phyloP scores from a whole-genome alignment of 2,888 invertebrate species.

The Diarsia mendica region DNA sequence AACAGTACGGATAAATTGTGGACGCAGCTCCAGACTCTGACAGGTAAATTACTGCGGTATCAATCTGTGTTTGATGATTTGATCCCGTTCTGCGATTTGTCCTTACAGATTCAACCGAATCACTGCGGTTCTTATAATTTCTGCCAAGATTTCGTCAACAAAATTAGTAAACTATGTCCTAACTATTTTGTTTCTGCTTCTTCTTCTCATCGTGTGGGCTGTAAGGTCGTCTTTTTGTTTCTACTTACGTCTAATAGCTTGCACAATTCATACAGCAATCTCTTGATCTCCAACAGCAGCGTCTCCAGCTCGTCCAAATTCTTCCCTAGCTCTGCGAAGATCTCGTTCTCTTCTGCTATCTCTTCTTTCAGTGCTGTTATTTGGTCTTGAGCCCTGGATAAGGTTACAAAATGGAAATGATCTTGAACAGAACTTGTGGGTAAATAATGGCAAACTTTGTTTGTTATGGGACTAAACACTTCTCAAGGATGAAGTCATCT shows the following conservation, averaged over 20 bases:
- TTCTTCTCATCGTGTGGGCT: too few relatives aligned
- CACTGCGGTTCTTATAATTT: not conserved
- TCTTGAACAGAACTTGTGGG: not conserved
- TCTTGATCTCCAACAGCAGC: constrained; percentile 85
- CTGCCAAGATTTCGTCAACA: not conserved
- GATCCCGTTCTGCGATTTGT: too few relatives aligned
- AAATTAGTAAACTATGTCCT: not conserved
- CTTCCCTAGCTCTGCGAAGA: constrained; percentile 73
- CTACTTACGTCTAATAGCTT: constrained; percentile 83
- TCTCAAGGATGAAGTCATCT: too few relatives aligned
- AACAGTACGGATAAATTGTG: not conserved
- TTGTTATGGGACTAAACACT: too few relatives aligned
- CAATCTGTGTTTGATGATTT: not conserved
- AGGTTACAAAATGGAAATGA: not conserved
- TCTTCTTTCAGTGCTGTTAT: constrained; percentile 91
- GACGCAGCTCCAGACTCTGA: not conserved
- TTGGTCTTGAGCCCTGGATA: constrained; percentile 92
- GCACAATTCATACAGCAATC: constrained; percentile 85
- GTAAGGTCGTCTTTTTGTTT: too few relatives aligned
- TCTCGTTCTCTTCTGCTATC: constrained; percentile 88
- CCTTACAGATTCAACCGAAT: not conserved
- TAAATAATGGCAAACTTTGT: not conserved
- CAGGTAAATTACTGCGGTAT: not conserved
- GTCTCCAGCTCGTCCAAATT: constrained; percentile 82
- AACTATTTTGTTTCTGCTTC: too few relatives aligned